Evolutionary conservation across 2,888 invertebrate genomes (phyloP), one percentile per base, ranked within the genome.

Genomic region (Caenorhabditis panamensis): DNA sequence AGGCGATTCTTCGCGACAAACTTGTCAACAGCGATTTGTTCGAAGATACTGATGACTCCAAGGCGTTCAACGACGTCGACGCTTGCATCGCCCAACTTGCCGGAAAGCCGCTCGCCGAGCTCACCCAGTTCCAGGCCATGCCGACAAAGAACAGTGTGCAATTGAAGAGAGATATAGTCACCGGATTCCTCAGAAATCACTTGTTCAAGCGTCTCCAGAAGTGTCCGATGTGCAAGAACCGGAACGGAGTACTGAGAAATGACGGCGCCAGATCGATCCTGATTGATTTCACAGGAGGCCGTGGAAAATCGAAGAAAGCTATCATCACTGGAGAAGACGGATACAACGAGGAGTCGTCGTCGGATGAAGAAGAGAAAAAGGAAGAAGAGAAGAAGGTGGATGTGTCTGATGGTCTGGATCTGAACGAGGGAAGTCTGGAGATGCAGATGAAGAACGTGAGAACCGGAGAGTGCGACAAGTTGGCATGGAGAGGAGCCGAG

Each of bases 51-150:
- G 68, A 54, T 2, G 81, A 80, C 20, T 56, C 51, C 13, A 68
- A 72, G 36, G 64, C 61, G 6, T 28, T 49, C 53, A 20, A 47
- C 18, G 63, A 68, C 41, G 64, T 94, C 64, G 91, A 91, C 82
- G 82, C 91, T 8, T 68, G 79, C 91, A 82, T 85, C 49, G 53
- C 80, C 5, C 82, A 92, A 80, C 91, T 94, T 49, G 93, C 81
- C 16, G 66, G 68, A 13, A 80, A 79, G 59, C 62, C 73, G 11
- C 61, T 80, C 41, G 31, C 47, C 8, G 66, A 76, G 22, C 49
- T 82, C n/a, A 64, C 61, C 16, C 56, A 61, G 22, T 69, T 71
- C 31, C 56, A 77, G 51, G 8, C 67, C 0, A 68, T 69, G 16
- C 84, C 85, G 2, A 80, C 82, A 9, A 89, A 88, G 71, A 89